phyloP scores from a whole-genome alignment of 53 echinoderm and acorn worm species.

The Stichopus horrens region DNA sequence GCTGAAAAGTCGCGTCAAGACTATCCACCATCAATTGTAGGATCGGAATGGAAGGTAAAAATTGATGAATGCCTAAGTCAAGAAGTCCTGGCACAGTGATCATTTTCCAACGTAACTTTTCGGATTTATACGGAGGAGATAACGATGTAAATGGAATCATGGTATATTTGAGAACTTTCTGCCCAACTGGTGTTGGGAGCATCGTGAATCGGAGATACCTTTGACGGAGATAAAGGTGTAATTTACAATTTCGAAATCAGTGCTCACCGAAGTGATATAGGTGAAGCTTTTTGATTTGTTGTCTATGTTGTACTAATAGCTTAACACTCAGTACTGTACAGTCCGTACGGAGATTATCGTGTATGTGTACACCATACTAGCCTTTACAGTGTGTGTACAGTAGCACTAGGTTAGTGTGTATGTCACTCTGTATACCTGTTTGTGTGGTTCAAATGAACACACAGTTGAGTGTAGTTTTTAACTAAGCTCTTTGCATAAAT shows the following conservation, averaged over 20 bases:
- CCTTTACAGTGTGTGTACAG: constrained; percentile 8
- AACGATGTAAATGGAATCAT: constrained; percentile 29
- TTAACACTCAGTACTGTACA: neutral
- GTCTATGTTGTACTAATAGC: constrained; percentile 5
- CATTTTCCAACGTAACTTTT: neutral
- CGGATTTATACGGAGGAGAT: constrained; percentile 22
- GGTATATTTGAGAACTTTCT: constrained; percentile 22
- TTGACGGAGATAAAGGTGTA: constrained; percentile 1
- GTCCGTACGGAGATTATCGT: neutral
- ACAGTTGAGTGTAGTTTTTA: too few species aligned
- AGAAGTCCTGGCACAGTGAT: constrained; percentile 28
- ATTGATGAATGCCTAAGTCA: constrained; percentile 41
- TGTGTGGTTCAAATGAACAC: too few species aligned
- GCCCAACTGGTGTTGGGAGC: constrained; percentile 27
- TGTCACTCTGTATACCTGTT: neutral
- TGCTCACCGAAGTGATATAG: constrained; percentile 31
- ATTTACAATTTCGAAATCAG: constrained; percentile 32
- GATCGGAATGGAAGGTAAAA: neutral
- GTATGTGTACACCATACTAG: neutral
- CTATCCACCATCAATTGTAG: neutral
- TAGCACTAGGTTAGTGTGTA: neutral
- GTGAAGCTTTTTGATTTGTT: constrained; percentile 40
- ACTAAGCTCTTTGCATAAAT: neutral
- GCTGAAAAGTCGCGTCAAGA: neutral
- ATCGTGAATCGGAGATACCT: constrained; percentile 14